A percentile compares a stretch with the other conserved stretches of the same genome.
These are phyloP conservation scores for Jordanella pulchra DNA, from an alignment of 2,797 vertebrate genomes.

Conservation along the genomic window DNA sequence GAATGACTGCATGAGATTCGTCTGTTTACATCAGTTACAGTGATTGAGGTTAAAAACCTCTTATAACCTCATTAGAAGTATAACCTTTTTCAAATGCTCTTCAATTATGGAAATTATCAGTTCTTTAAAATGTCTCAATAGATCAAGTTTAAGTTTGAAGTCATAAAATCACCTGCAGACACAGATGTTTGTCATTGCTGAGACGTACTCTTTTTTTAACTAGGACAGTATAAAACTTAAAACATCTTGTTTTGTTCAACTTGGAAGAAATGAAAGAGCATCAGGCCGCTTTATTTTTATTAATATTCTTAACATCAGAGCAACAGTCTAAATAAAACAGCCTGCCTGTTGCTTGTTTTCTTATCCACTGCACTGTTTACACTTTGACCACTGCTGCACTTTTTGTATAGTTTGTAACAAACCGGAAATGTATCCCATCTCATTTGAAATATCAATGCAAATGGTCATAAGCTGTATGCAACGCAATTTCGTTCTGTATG, in stretches of 20 bases:
- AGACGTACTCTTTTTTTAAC: constrained; percentile 12
- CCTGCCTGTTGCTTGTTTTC: constrained; percentile 81
- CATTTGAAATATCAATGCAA: too few relatives aligned
- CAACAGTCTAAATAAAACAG: constrained; percentile 84
- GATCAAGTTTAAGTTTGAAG: background rate
- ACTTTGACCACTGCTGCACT: too few relatives aligned
- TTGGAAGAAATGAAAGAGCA: constrained; percentile 82
- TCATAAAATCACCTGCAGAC: background rate
- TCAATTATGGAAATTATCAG: background rate
- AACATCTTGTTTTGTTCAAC: constrained; percentile 32
- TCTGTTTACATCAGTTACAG: too few relatives aligned
- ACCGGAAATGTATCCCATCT: too few relatives aligned
- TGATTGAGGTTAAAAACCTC: too few relatives aligned
- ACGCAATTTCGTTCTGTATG: too few relatives aligned
- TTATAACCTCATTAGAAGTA: background rate
- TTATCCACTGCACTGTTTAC: too few relatives aligned
- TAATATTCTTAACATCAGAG: constrained; percentile 89
- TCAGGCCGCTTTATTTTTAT: constrained; percentile 84
- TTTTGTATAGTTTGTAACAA: too few relatives aligned
- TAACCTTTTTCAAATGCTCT: background rate
- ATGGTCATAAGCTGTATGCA: too few relatives aligned
- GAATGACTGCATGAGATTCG: too few relatives aligned
- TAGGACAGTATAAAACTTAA: constrained; percentile 44
- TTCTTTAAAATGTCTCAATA: background rate
- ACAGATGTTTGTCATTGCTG: background rate